phyloP scores from a whole-genome alignment of 2,113 vertebrate genomes.

The Riparia riparia region DNA sequence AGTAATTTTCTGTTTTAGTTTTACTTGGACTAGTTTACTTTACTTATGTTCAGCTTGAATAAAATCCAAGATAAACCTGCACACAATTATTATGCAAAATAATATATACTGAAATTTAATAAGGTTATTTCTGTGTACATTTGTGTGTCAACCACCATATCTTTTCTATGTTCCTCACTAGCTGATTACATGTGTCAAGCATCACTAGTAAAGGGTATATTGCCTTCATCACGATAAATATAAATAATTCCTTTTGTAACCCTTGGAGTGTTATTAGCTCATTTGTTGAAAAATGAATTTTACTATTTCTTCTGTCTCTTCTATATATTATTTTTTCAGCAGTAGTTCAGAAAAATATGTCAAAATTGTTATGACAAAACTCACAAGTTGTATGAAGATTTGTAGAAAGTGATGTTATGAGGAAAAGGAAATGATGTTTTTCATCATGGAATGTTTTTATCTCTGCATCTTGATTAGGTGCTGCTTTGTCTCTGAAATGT shows the following conservation, averaged over 20 bases:
- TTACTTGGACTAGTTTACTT: neutral
- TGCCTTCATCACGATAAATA: neutral
- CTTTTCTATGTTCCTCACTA: neutral
- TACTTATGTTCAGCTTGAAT: neutral
- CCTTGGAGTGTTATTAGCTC: neutral
- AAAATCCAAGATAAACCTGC: neutral
- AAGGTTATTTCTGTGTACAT: neutral
- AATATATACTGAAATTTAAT: neutral
- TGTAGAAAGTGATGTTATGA: neutral
- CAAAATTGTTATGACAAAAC: neutral
- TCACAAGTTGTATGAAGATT: neutral
- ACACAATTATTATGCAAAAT: neutral
- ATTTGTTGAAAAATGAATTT: neutral
- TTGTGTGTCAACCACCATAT: neutral
- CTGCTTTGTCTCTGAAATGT: conserved; percentile 51
- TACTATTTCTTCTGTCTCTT: neutral
- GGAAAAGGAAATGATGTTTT: neutral
- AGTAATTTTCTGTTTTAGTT: neutral
- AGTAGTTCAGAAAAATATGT: neutral
- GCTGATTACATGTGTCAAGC: neutral
- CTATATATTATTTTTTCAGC: neutral
- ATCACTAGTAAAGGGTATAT: neutral
- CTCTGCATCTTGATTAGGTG: conserved; percentile 44
- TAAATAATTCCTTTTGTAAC: neutral
- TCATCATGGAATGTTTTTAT: neutral